Base-by-base conservation (phyloP, 2,113 vertebrate genomes). In the Peromyscus californicus region DNA sequence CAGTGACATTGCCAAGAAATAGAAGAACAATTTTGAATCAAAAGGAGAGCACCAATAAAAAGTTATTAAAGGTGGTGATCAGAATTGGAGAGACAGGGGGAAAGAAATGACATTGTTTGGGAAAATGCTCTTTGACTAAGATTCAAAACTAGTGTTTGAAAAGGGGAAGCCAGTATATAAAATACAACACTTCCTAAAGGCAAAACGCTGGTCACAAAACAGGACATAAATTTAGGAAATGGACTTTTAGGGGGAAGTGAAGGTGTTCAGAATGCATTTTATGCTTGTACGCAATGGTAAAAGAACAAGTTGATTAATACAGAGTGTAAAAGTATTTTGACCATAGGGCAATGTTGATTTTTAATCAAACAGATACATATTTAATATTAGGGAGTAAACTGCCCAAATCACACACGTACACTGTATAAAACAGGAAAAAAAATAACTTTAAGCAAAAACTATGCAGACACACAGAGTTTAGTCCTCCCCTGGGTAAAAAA, bases 1-100 rank as follows among this genome's bases (percentile, higher is more conserved):
- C 36, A 76, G 57, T 48, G 39, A 31, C n/a, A 31, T 29, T 61
- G 39, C 12, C 31, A 83, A 72, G 11, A 39, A 88, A 93, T 16
- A 84, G 15, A 48, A 86, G 89, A 85, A 0, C 39, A 63, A 74
- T 91, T 93, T 91, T 87, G 33, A 95, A 70, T 88, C 22, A 92
- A 75, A 79, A 42, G 74, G 17, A 88, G 86, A 69, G 48, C 3
- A n/a, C 29, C 10, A 70, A 57, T 63, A 54, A 89, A 84, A 74
- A 3, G 13, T 51, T 83, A 0, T 26, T 57, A 24, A 89, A 48
- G 54, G 9, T 90, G 85, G 21, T 88, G 42, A 92, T 29, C n/a
- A 48, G 19, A 79, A 87, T 45, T 42, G 39, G 51, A 91, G 24
- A 59, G 36, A 72, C 12, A 42, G 31, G n/a, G 65, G 48, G 33